These are phyloP conservation scores for Choloepus hoffmanni DNA, from an alignment of 2,113 vertebrate genomes.

Conservation along the genomic window DNA sequence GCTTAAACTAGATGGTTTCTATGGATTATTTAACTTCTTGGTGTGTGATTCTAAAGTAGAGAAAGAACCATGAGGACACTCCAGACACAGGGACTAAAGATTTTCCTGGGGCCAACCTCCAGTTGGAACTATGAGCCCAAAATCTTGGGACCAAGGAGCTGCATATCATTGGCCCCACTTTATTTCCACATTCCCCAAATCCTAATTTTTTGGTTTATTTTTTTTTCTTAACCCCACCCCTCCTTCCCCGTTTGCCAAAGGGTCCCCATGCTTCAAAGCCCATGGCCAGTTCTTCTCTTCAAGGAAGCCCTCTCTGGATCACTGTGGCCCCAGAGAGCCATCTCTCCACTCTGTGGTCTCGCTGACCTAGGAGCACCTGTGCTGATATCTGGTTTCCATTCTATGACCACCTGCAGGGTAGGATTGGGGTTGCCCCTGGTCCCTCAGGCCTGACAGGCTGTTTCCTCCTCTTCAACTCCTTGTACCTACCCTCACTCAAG, in stretches of 20 bases:
- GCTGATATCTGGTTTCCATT: background rate
- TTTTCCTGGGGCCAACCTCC: background rate
- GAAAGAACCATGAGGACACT: background rate
- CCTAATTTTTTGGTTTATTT: background rate
- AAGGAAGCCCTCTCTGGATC: background rate
- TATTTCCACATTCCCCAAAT: background rate
- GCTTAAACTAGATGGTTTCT: background rate
- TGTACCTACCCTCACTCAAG: background rate
- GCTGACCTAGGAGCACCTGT: background rate
- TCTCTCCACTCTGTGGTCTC: background rate
- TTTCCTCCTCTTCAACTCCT: background rate
- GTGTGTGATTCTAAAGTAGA: background rate
- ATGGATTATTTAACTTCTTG: background rate
- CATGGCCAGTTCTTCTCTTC: background rate
- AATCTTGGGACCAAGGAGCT: background rate
- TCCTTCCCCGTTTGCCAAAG: background rate
- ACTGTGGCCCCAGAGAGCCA: background rate
- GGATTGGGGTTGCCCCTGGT: background rate
- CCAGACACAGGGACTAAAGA: background rate
- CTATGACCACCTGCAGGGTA: background rate
- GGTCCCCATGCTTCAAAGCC: background rate
- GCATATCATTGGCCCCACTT: background rate
- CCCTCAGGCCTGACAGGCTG: background rate
- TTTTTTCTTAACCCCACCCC: background rate
- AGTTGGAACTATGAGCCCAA: background rate